Evolutionary conservation across 1,140 invertebrate species (phyloP).

Genomic region (Drosophila bocki): DNA sequence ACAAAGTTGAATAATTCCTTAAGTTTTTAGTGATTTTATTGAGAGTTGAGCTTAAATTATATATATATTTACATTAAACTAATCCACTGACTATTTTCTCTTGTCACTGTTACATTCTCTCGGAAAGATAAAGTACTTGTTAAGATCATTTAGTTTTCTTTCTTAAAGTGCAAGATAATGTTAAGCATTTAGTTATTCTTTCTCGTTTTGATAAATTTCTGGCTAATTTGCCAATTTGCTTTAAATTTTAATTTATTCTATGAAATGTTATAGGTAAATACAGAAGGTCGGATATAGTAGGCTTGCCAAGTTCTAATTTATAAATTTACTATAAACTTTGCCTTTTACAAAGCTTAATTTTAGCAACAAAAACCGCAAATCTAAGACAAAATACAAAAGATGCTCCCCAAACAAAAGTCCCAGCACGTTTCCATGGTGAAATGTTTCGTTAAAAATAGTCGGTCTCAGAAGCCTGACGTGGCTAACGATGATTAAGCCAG

Average conservation of each 20-base stretch:
- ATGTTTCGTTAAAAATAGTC: conserved; percentile 49
- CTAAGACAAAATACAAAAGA: conserved; percentile 7
- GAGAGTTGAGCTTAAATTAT: neutral
- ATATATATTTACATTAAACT: neutral
- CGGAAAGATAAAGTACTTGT: neutral
- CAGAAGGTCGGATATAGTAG: neutral
- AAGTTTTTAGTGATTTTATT: neutral
- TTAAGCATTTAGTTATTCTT: no score
- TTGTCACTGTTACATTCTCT: neutral
- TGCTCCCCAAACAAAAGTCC: neutral
- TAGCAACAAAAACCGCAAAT: neutral
- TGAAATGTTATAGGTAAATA: no score
- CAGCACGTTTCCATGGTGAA: conserved; percentile 44
- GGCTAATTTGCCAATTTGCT: no score
- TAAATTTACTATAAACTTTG: neutral
- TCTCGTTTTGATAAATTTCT: no score
- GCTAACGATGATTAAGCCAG: conserved; percentile 55
- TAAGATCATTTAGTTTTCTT: neutral
- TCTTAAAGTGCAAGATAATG: no score
- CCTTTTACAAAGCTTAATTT: neutral
- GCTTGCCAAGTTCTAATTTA: neutral
- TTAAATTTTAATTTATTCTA: no score
- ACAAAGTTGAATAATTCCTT: neutral
- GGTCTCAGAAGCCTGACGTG: conserved; percentile 44
- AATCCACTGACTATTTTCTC: neutral